phyloP scores from a whole-genome alignment of 2,113 vertebrate genomes.

The Phaethon lepturus region DNA sequence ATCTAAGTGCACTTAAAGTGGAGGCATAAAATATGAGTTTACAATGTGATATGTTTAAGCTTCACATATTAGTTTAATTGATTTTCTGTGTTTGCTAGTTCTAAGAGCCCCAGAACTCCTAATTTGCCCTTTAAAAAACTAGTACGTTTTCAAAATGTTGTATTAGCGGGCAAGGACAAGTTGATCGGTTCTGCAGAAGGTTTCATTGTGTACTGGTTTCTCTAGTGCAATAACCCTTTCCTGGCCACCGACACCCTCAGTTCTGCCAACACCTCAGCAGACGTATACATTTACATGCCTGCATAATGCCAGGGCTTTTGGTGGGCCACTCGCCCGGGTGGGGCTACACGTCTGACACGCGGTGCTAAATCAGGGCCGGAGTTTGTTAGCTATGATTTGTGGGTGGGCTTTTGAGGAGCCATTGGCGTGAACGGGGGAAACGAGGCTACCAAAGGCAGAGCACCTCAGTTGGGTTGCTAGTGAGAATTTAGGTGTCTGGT shows the following conservation, averaged over 20 bases:
- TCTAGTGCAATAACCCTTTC: background rate
- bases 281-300: background rate
- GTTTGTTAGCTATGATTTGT: background rate
- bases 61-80: conserved; percentile 72
- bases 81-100: conserved; percentile 70
- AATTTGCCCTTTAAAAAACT: conserved; percentile 55
- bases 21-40: conserved; percentile 76
- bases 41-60: conserved; percentile 68
- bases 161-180: background rate
- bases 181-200: background rate
- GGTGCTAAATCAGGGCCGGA: background rate
- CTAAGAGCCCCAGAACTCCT: conserved; percentile 56
- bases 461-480: background rate
- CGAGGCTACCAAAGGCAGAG: background rate
- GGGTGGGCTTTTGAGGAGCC: background rate
- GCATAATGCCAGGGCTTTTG: background rate
- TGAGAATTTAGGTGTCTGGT: background rate
- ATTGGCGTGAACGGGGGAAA: background rate
- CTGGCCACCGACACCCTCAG: background rate
- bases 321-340: fast-evolving
- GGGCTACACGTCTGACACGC: fast-evolving
- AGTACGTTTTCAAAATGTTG: background rate
- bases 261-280: background rate
- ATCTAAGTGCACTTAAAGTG: conserved; percentile 75
- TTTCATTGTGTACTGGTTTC: background rate